A percentile compares a stretch with the other conserved stretches of the same genome.
phyloP scores from a whole-genome alignment of 2,113 vertebrate species.

The Bambusicola thoracicus region DNA sequence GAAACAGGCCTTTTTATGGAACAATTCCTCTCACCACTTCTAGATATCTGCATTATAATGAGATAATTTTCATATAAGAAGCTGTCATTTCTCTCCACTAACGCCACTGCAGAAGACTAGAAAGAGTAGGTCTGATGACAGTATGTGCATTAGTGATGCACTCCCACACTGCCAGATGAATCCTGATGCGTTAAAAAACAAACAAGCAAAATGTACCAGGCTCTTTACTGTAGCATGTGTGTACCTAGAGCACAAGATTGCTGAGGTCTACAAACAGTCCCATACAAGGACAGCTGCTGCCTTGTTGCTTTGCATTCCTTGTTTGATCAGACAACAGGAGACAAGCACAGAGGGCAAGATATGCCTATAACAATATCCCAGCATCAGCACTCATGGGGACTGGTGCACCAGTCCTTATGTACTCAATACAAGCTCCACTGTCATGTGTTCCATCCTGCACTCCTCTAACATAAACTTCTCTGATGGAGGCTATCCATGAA shows the following conservation, averaged over 20 bases:
- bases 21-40: not conserved
- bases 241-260: not conserved
- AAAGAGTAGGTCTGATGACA: not conserved
- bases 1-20: not conserved
- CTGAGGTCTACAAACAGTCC: not conserved
- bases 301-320: not conserved
- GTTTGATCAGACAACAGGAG: not conserved
- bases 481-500: not conserved
- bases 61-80: not conserved
- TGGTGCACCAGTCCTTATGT: not conserved
- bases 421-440: not conserved
- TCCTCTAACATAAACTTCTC: not conserved
- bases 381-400: not conserved
- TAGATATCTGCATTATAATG: not conserved
- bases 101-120: not conserved
- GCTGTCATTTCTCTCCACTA: not conserved
- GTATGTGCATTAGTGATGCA: not conserved
- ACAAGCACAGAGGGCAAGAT: not conserved
- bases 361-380: accelerated
- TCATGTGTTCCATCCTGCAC: not conserved
- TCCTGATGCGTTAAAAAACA: not conserved
- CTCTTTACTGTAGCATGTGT: not conserved
- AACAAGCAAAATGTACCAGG: not conserved
- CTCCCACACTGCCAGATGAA: not conserved
- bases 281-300: not conserved